These are phyloP conservation scores for Dysmachus trigonus DNA, from an alignment of 2,888 invertebrate species.

Conservation along the genomic window DNA sequence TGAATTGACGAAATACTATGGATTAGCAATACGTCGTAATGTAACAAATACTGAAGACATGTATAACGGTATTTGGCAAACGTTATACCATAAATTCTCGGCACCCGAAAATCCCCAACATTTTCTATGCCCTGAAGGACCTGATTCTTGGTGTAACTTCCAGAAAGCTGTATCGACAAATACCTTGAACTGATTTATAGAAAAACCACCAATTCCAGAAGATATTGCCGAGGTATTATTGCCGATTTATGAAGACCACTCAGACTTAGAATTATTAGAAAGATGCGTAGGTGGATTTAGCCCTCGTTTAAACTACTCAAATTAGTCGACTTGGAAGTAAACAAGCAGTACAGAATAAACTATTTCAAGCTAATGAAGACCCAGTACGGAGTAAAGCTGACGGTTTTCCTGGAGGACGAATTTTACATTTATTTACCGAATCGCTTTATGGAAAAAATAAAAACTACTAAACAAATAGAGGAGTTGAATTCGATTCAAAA, in stretches of 20 bases:
- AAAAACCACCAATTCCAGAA: conserved; percentile 6
- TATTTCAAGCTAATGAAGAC: too few relatives aligned
- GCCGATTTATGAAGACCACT: not conserved
- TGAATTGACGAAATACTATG: too few relatives aligned
- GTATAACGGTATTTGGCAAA: not conserved
- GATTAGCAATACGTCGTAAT: not conserved
- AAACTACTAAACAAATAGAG: too few relatives aligned
- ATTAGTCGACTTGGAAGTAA: too few relatives aligned
- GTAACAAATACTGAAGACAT: not conserved
- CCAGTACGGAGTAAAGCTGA: too few relatives aligned
- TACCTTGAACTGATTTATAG: not conserved
- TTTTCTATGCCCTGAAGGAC: not conserved
- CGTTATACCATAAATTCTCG: not conserved
- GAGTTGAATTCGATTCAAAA: too few relatives aligned
- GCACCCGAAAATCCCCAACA: not conserved
- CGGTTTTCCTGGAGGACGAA: too few relatives aligned
- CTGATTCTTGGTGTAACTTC: not conserved
- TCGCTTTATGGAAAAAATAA: too few relatives aligned
- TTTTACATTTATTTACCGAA: too few relatives aligned
- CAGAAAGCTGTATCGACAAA: not conserved
- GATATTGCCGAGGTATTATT: not conserved
- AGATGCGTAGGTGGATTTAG: not conserved
- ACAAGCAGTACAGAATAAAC: too few relatives aligned
- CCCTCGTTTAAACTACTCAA: too few relatives aligned
- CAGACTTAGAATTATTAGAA: not conserved